phyloP scores from a whole-genome alignment of 2,113 vertebrate species.

The Baryphthengus martii region DNA sequence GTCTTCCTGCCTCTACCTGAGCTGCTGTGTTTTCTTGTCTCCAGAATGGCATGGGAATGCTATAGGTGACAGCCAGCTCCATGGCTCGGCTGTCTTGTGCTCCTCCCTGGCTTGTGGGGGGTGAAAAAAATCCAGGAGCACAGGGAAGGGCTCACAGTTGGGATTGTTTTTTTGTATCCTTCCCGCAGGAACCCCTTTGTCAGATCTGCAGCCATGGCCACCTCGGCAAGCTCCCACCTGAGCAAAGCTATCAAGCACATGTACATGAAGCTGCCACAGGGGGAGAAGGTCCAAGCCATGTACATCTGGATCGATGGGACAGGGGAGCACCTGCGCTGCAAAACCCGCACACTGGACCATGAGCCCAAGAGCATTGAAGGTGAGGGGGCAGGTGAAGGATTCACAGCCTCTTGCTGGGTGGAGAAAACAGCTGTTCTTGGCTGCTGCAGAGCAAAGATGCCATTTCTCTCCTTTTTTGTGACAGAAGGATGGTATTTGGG shows the following conservation, averaged over 20 bases:
- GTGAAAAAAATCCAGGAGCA: neutral
- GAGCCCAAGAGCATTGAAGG: constrained; percentile 93
- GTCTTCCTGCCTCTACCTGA: neutral
- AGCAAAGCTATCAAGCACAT: constrained; percentile 90
- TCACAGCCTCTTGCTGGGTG: rapidly evolving
- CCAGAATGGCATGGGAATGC: neutral
- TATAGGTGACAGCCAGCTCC: neutral
- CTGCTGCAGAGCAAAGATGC: neutral
- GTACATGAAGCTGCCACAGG: constrained; percentile 90
- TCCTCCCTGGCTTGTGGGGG: neutral
- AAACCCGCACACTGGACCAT: constrained; percentile 88
- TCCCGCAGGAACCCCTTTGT: constrained; percentile 39
- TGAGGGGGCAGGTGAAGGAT: constrained; percentile 50
- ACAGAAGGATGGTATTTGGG: neutral
- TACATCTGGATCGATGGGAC: constrained; percentile 96
- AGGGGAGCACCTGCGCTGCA: constrained; percentile 89
- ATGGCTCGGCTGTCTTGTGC: rapidly evolving
- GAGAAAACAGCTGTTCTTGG: neutral
- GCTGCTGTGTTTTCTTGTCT: neutral
- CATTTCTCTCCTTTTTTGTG: rapidly evolving
- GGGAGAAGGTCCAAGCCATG: constrained; percentile 88
- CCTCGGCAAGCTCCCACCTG: constrained; percentile 85
- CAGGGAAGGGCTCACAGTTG: neutral
- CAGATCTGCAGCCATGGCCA: constrained; percentile 81
- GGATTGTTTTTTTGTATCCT: neutral